Conservation (phyloP, 2,113 vertebrate species). For the Saguinus midas region DNA sequence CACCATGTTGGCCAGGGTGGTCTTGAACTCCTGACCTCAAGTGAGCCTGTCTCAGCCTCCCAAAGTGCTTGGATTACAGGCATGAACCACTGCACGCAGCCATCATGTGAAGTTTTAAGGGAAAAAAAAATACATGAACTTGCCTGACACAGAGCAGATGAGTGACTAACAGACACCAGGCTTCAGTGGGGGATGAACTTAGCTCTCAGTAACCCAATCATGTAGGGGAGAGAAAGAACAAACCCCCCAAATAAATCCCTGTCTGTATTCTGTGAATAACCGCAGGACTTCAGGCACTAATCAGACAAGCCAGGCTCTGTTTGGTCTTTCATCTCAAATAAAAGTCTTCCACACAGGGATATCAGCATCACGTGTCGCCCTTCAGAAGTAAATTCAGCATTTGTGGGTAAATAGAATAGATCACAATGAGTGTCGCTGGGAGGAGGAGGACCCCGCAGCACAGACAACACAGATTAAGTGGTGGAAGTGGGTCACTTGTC, state of each 20-base stretch:
- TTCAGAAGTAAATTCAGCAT: slow-evolving; percentile 63
- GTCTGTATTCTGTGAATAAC: slow-evolving; percentile 20
- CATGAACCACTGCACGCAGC: no score
- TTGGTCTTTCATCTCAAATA: slow-evolving; percentile 74
- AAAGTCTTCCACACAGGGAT: slow-evolving; percentile 54
- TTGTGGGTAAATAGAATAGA: slow-evolving; percentile 66
- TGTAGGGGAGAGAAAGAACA: background rate
- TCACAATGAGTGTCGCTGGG: slow-evolving; percentile 48
- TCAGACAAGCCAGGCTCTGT: slow-evolving; percentile 53
- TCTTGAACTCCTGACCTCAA: no score
- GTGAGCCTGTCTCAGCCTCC: no score
- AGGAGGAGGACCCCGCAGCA: slow-evolving; percentile 43
- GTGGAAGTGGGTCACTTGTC: slow-evolving; percentile 46
- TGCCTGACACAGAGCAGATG: background rate
- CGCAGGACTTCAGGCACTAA: slow-evolving; percentile 50
- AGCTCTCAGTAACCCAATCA: background rate
- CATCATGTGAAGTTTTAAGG: background rate
- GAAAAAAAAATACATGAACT: background rate
- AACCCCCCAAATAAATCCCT: background rate
- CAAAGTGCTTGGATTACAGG: no score
- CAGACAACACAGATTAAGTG: slow-evolving; percentile 48
- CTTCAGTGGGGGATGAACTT: background rate
- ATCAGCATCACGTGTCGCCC: slow-evolving; percentile 66
- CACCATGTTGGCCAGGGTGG: no score
- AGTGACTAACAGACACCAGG: background rate